phyloP scores from a whole-genome alignment of 2,113 vertebrate genomes.

The Harpagus bidentatus region DNA sequence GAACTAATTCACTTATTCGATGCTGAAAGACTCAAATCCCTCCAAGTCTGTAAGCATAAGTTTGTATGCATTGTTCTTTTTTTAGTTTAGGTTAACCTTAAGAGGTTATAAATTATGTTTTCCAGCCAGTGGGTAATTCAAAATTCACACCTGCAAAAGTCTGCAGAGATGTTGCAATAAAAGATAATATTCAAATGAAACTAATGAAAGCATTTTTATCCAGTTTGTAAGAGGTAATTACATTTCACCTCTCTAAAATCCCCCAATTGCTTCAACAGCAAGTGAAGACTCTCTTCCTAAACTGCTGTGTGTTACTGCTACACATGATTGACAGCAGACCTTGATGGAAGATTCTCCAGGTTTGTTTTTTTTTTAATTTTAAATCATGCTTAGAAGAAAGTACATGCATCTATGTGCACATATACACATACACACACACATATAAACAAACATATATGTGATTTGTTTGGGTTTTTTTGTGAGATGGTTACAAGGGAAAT shows the following conservation, averaged over 20 bases:
- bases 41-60: not conserved
- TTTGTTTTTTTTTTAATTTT: not conserved
- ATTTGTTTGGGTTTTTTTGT: not conserved
- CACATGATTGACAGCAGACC: not conserved
- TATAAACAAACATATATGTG: not conserved
- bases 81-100: not conserved
- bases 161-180: not conserved
- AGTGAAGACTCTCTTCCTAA: not conserved
- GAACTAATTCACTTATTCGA: not conserved
- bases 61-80: not conserved
- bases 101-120: not conserved
- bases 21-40: not conserved
- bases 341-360: not conserved
- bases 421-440: not conserved
- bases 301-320: not conserved
- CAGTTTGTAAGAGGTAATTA: not conserved
- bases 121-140: not conserved
- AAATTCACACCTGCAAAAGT: not conserved
- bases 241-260: constrained; percentile 4
- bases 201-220: constrained; percentile 9
- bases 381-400: not conserved
- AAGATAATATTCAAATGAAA: not conserved
- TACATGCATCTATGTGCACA: not conserved
- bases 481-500: not conserved
- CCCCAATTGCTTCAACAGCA: not conserved